Conservation (phyloP, 2,797 vertebrate species). For the Selene dorsalis region DNA sequence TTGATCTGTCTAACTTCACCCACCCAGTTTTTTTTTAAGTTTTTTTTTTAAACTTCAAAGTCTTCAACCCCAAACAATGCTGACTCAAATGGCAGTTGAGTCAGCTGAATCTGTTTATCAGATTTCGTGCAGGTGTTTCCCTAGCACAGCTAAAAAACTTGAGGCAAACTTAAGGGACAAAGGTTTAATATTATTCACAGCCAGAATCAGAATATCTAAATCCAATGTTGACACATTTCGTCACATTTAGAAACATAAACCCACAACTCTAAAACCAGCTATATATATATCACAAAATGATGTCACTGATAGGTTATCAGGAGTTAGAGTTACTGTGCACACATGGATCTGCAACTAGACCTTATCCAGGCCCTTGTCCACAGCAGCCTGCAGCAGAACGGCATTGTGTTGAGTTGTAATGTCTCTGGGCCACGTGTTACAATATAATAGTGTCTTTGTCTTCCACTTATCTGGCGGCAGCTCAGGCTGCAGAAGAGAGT, state of each 20-base stretch:
- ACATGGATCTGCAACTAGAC: slow-evolving; percentile 48
- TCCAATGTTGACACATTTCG: slow-evolving; percentile 24
- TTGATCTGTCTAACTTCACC: neutral
- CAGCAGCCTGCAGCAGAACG: slow-evolving; percentile 53
- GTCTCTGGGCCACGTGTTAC: slow-evolving; percentile 72
- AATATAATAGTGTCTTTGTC: slow-evolving; percentile 79
- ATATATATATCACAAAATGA: slow-evolving; percentile 48
- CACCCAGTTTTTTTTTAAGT: neutral
- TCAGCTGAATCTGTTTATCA: neutral
- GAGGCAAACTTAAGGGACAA: neutral
- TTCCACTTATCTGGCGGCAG: slow-evolving; percentile 76
- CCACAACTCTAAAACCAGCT: slow-evolving; percentile 25
- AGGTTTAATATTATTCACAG: neutral
- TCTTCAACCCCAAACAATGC: neutral
- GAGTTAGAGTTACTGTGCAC: slow-evolving; percentile 31
- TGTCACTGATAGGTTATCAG: slow-evolving; percentile 47
- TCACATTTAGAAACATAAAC: slow-evolving; percentile 20
- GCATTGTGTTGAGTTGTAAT: slow-evolving; percentile 71
- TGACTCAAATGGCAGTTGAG: neutral
- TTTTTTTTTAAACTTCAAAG: neutral
- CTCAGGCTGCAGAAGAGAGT: slow-evolving; percentile 61
- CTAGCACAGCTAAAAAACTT: neutral
- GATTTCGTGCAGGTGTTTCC: neutral
- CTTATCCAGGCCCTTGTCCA: slow-evolving; percentile 49
- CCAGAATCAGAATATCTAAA: slow-evolving; percentile 3